phyloP scores from a whole-genome alignment of 2,888 invertebrate genomes.

The Axea sp. region DNA sequence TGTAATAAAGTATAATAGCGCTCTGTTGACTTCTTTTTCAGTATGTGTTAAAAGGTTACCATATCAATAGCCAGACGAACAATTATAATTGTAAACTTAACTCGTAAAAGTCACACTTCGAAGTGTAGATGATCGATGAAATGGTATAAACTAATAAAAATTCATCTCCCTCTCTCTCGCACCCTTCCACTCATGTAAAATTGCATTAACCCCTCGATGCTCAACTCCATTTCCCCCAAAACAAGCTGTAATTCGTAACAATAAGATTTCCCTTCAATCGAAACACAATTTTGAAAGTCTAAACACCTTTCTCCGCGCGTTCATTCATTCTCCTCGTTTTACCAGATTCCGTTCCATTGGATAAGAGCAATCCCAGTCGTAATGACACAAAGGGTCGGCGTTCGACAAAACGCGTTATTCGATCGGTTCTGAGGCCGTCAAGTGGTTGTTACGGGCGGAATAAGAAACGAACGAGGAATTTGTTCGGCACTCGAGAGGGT shows the following conservation, averaged over 20 bases:
- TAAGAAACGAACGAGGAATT: conserved; percentile 64
- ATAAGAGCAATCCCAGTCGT: conserved; percentile 58
- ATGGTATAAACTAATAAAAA: conserved; percentile 9
- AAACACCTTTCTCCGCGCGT: conserved; percentile 50
- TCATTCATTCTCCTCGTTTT: conserved; percentile 33
- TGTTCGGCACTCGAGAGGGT: conserved; percentile 59
- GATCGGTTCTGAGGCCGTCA: conserved; percentile 65
- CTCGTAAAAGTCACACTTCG: too few species aligned
- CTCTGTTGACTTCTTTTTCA: too few species aligned
- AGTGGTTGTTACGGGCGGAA: conserved; percentile 68
- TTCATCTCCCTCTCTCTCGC: neutral
- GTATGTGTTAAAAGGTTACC: too few species aligned
- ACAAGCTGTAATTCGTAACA: conserved; percentile 52
- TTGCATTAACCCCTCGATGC: conserved; percentile 40
- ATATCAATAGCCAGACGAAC: too few species aligned
- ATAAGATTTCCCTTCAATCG: conserved; percentile 59
- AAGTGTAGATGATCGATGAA: neutral
- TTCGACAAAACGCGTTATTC: conserved; percentile 64
- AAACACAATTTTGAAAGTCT: conserved; percentile 52
- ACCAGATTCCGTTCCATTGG: conserved; percentile 50
- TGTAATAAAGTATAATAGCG: too few species aligned
- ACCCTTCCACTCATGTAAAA: conserved; percentile 25
- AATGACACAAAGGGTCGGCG: conserved; percentile 61
- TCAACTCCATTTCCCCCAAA: conserved; percentile 31
- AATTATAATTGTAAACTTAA: too few species aligned